Evolutionary conservation across 92 coral and sea anemone species (phyloP).

Genomic region (Porites rus): DNA sequence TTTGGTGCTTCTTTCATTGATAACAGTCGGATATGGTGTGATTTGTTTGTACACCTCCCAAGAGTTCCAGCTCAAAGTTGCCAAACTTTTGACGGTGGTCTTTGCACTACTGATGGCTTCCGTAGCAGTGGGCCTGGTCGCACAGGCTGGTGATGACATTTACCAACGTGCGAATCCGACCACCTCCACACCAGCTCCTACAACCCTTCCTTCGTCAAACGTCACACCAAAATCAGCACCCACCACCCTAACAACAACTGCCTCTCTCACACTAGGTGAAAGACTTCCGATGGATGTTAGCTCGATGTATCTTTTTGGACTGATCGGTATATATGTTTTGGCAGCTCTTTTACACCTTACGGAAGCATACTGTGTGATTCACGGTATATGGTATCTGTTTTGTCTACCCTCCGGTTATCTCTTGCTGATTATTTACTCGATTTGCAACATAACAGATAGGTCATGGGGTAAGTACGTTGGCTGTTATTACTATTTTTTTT

Average conservation of each 20-base stretch:
- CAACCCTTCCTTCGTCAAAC: neutral
- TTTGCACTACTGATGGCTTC: constrained; percentile 88
- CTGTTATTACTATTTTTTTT: no score
- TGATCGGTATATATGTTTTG: constrained; percentile 65
- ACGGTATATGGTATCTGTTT: constrained; percentile 91
- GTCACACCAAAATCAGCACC: neutral
- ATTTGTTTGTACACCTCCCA: constrained; percentile 91
- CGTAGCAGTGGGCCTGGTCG: constrained; percentile 79
- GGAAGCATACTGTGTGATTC: constrained; percentile 78
- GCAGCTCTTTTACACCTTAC: constrained; percentile 85
- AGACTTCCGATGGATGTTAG: constrained; percentile 36
- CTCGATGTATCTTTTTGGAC: constrained; percentile 75
- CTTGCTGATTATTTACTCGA: constrained; percentile 84
- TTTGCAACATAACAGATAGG: constrained; percentile 93
- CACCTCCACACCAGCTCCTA: constrained; percentile 11
- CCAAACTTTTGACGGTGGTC: constrained; percentile 75
- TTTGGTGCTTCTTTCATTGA: constrained; percentile 46
- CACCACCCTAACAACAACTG: neutral
- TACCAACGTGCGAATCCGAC: constrained; percentile 11
- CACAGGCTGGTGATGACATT: constrained; percentile 48
- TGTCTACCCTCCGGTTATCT: constrained; percentile 96
- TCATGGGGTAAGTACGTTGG: constrained; percentile 88
- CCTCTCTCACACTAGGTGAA: neutral
- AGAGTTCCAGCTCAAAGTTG: constrained; percentile 91
- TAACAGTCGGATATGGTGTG: constrained; percentile 69